These are phyloP conservation scores for Diprion similis DNA, from an alignment of 1,140 invertebrate species.

Conservation along the genomic window DNA sequence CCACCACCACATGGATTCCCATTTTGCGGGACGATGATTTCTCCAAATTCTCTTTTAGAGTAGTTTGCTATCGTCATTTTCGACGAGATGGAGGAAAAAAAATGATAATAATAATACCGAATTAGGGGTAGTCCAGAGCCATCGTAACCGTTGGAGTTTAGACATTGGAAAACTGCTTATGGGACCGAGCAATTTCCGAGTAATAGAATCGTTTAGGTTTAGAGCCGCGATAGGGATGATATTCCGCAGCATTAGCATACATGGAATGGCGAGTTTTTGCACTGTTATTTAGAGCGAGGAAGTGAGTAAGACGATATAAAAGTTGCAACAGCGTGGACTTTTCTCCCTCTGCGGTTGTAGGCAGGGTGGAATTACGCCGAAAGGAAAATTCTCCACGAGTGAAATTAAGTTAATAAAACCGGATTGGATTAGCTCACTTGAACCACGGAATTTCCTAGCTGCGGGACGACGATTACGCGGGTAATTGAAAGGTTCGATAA, in stretches of 20 bases:
- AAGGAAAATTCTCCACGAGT: not conserved
- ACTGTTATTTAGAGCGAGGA: too few species aligned
- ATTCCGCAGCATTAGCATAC: not conserved
- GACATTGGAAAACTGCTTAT: slow-evolving; percentile 36
- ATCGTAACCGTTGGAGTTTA: slow-evolving; percentile 21
- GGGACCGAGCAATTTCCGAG: slow-evolving; percentile 30
- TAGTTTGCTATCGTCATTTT: too few species aligned
- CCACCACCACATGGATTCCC: too few species aligned
- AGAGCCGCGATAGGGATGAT: not conserved
- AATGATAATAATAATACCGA: too few species aligned
- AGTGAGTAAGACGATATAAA: too few species aligned
- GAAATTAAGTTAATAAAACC: not conserved
- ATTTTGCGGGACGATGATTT: too few species aligned
- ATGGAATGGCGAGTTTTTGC: not conserved
- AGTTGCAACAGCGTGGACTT: not conserved
- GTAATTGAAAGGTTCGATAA: too few species aligned
- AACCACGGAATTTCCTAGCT: not conserved
- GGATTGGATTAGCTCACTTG: too few species aligned
- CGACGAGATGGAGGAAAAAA: too few species aligned
- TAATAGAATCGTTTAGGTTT: slow-evolving; percentile 29
- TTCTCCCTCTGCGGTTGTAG: not conserved
- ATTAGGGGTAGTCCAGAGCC: too few species aligned
- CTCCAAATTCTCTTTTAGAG: too few species aligned
- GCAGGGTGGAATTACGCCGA: not conserved
- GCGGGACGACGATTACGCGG: slow-evolving; percentile 32